Base-by-base conservation (phyloP, 2,888 invertebrate species). In the Tupiocoris notatus region DNA sequence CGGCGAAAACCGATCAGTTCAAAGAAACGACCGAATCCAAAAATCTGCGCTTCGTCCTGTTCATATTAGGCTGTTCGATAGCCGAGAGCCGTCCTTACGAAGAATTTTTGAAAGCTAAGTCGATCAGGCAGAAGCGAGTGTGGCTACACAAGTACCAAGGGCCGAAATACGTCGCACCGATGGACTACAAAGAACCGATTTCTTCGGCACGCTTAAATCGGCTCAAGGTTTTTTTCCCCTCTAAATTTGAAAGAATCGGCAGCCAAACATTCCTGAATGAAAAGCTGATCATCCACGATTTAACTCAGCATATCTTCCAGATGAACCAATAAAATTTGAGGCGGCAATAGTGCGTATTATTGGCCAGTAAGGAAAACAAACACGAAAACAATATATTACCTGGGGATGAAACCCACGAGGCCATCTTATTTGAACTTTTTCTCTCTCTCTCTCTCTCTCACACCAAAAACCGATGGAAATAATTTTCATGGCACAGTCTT, bases 131-230 rank as follows among this genome's bases (percentile, higher is more conserved):
- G 25, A 73, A 73, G n/a, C 25, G 73, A 21, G 20, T n/a, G n/a
- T 73, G 73, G 73, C 25, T 73, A 21, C 39, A 73, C 73, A 63
- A 61, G 39, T 73, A 73, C 17, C 73, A 73, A 7, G 73, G 73
- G 22, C 73, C 73, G 21, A 62, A 39, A 18, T 62, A 39, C 21
- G 54, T 21, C 12, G 62, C 61, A 1, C 39, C 39, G 39, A 12
- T 12, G 6, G 12, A 12, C 39, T 39, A 39, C 39, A 12, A 7
- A 3, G 39, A 39, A 39, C 39, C 39, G 39, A 39, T 39, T 7
- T 12, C 39, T 7, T 12, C 39, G 39, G 12, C 12, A 39, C 39
- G 39, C 12, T 7, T 39, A 12, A 12, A 3, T 39, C 39, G 39
- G 3, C 39, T 39, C 39, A 39, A 39, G 39, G 12, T 39, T 3